These are phyloP conservation scores for Zonitis immaculata DNA, from an alignment of 2,888 invertebrate genomes.

Conservation along the genomic window DNA sequence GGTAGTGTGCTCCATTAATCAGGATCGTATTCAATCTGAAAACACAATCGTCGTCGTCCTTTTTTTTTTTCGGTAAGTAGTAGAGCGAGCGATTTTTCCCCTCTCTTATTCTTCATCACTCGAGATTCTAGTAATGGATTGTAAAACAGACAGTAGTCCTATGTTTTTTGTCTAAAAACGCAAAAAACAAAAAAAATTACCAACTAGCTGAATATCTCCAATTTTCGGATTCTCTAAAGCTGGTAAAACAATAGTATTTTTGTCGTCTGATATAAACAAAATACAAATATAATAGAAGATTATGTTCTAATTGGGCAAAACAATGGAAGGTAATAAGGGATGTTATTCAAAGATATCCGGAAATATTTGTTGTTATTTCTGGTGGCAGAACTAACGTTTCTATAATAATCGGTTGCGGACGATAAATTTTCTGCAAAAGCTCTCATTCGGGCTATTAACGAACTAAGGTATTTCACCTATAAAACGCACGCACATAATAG, in stretches of 20 bases:
- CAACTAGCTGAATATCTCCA: conserved; percentile 22
- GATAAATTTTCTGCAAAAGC: background rate
- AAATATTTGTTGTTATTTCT: background rate
- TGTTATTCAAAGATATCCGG: background rate
- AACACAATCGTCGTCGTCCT: background rate
- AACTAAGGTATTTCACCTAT: background rate
- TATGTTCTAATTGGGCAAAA: no score
- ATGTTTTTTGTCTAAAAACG: background rate
- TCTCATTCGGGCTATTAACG: conserved; percentile 2
- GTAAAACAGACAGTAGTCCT: conserved; percentile 15
- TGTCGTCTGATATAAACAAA: conserved; percentile 23
- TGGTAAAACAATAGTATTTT: conserved; percentile 27
- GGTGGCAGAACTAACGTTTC: no score
- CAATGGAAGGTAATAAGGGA: conserved; percentile 16
- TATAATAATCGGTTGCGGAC: background rate
- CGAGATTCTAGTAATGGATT: conserved; percentile 14
- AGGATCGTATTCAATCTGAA: background rate
- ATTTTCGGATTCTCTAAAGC: conserved; percentile 24
- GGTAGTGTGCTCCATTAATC: conserved; percentile 1
- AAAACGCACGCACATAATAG: conserved; percentile 3
- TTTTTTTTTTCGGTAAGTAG: background rate
- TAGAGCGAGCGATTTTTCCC: background rate
- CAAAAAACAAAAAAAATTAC: no score
- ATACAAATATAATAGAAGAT: no score
- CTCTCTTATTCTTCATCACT: no score